A percentile compares a stretch with the other conserved stretches of the same genome.
phyloP scores from a whole-genome alignment of 2,888 invertebrate species.

The Abrostola tripartita region DNA sequence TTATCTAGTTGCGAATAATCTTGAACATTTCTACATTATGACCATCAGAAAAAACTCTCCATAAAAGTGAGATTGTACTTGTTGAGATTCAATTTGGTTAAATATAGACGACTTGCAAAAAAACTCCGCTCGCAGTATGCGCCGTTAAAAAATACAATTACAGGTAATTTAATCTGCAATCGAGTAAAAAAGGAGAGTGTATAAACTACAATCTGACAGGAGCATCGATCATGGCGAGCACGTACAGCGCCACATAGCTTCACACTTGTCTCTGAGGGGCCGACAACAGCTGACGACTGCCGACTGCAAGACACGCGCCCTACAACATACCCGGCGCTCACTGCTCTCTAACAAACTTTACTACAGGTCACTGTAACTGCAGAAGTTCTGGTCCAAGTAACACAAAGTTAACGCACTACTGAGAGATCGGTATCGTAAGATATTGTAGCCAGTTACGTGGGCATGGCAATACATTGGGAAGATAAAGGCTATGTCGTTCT shows the following conservation, averaged over 20 bases:
- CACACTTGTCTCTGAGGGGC: neutral
- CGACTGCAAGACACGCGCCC: neutral
- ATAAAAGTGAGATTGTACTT: no score
- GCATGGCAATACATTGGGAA: no score
- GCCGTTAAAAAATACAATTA: conserved; percentile 3
- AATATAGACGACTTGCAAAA: neutral
- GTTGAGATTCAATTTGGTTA: neutral
- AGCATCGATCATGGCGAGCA: neutral
- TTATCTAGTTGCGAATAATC: no score
- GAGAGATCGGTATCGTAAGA: no score
- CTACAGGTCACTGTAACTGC: neutral
- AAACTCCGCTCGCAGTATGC: neutral
- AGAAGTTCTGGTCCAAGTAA: neutral
- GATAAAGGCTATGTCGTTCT: no score
- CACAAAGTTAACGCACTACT: no score
- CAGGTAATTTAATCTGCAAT: conserved; percentile 5
- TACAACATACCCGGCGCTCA: neutral
- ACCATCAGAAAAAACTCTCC: no score
- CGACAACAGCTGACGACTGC: neutral
- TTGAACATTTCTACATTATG: no score
- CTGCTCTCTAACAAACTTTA: neutral
- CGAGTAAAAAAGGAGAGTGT: neutral
- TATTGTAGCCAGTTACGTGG: no score
- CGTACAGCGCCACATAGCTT: conserved; percentile 1
- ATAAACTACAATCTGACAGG: conserved; percentile 2